Evolutionary conservation across 2,113 vertebrate species (phyloP).

Genomic region (Oxyura jamaicensis): DNA sequence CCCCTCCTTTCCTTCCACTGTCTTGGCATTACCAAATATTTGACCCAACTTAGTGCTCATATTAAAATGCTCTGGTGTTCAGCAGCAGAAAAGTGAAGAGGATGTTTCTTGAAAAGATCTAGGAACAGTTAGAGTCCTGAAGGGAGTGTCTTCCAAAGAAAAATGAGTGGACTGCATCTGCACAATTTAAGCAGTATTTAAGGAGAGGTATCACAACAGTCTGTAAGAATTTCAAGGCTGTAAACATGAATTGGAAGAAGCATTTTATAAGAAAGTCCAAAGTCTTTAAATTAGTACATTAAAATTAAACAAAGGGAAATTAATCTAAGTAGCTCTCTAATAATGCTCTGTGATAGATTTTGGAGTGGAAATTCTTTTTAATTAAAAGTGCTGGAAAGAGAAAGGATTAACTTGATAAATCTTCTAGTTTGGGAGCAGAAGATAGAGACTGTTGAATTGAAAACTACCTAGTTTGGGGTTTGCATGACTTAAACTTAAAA

Average conservation of each 20-base stretch:
- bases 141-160: not conserved
- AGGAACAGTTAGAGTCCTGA: not conserved
- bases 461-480: not conserved
- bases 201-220: not conserved
- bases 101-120: not conserved
- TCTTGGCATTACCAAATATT: not conserved
- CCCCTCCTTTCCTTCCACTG: not conserved
- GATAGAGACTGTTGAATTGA: not conserved
- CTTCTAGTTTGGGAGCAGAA: not conserved
- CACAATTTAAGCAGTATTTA: not conserved
- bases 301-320: constrained; percentile 31
- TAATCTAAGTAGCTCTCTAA: not conserved
- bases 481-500: not conserved
- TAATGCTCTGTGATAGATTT: not conserved
- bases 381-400: constrained; percentile 15
- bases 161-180: not conserved
- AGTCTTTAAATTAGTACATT: not conserved
- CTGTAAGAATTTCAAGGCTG: not conserved
- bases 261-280: not conserved
- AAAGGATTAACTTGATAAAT: not conserved
- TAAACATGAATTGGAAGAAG: not conserved
- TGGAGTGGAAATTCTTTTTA: constrained; percentile 13
- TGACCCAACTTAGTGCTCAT: not conserved
- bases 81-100: not conserved
- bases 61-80: not conserved